Percentiles rank a stretch among this genome's conserved stretches.
phyloP scores from a whole-genome alignment of 2,113 vertebrate species.

The Asarcornis scutulata region DNA sequence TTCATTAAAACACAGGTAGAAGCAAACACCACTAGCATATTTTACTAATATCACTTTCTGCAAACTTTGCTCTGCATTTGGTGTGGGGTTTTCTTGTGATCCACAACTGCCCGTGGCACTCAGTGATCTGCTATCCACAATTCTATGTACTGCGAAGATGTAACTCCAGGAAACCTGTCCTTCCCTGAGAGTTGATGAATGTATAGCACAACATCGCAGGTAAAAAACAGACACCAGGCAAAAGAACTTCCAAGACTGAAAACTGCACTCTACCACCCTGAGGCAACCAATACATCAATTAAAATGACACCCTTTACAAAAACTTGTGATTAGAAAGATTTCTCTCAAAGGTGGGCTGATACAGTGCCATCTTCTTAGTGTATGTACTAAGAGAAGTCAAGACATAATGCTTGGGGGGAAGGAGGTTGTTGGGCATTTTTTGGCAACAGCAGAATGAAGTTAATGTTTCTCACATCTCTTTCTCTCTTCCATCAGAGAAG shows the following conservation, averaged over 20 bases:
- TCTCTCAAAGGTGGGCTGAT: background rate
- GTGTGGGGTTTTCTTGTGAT: background rate
- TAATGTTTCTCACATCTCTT: background rate
- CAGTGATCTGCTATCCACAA: background rate
- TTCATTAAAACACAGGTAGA: background rate
- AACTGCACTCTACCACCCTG: background rate
- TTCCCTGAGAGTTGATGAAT: background rate
- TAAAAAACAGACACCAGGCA: background rate
- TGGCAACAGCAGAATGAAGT: background rate
- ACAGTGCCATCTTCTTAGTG: background rate
- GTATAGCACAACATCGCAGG: background rate
- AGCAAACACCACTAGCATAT: background rate
- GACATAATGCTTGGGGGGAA: background rate
- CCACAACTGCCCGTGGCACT: background rate
- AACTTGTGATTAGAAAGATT: background rate
- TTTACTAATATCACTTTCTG: background rate
- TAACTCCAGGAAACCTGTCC: background rate
- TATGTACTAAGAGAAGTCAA: background rate
- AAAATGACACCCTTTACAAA: background rate
- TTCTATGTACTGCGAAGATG: background rate
- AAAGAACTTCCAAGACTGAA: background rate
- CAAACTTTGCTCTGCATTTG: background rate
- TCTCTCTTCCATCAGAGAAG: background rate
- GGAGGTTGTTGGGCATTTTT: background rate
- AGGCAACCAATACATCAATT: background rate